These are phyloP conservation scores for Discoglossus pictus DNA, from an alignment of 2,797 vertebrate genomes.

Conservation along the genomic window DNA sequence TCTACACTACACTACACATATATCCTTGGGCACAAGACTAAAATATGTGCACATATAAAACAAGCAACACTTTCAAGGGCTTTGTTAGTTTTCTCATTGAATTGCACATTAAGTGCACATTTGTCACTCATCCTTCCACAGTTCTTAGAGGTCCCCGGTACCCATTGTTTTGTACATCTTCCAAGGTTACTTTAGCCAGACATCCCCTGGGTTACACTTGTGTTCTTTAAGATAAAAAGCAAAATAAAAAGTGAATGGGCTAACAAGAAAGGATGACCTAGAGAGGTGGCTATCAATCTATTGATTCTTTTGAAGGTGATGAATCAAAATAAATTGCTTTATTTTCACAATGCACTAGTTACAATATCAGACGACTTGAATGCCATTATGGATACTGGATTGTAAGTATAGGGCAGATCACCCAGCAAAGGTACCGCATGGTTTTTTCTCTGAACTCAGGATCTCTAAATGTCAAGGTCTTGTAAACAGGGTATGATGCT, in stretches of 20 bases:
- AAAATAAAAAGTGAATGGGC: background rate
- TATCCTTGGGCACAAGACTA: no score
- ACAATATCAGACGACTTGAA: constrained; percentile 37
- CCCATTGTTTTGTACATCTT: background rate
- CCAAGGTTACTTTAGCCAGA: constrained; percentile 25
- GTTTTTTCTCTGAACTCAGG: background rate
- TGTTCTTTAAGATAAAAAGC: constrained; percentile 15
- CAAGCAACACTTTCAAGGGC: no score
- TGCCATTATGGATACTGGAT: constrained; percentile 30
- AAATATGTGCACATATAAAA: no score
- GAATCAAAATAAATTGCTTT: constrained; percentile 36
- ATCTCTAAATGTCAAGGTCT: constrained; percentile 1
- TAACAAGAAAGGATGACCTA: constrained; percentile 30
- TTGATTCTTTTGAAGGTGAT: constrained; percentile 24
- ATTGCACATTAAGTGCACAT: no score
- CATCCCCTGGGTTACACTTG: constrained; percentile 21
- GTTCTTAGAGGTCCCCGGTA: no score
- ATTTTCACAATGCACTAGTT: constrained; percentile 22
- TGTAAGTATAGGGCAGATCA: background rate
- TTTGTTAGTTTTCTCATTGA: no score
- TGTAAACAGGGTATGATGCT: no score
- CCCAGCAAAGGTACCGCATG: background rate
- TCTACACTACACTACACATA: no score
- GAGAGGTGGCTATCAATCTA: constrained; percentile 34
- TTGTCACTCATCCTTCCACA: no score